Conservation (phyloP, 2,113 vertebrate genomes). For the Daboia siamensis region DNA sequence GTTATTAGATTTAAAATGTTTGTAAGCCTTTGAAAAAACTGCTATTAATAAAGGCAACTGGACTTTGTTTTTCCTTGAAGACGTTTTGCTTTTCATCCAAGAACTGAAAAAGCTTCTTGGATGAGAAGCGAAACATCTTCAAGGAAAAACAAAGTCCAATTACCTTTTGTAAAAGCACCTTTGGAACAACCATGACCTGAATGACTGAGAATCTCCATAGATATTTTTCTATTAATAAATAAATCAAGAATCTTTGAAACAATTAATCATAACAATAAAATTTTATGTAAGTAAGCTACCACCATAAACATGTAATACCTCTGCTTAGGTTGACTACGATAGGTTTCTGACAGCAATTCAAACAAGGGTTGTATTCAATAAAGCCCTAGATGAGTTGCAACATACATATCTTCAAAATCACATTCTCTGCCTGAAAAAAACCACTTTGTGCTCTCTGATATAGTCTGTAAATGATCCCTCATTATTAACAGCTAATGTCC, state of each 20-base stretch:
- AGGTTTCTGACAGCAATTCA: neutral
- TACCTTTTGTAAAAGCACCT: neutral
- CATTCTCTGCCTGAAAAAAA: neutral
- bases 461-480: neutral
- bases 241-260: neutral
- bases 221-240: neutral
- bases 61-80: too few species aligned
- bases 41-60: neutral
- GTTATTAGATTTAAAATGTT: neutral
- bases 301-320: neutral
- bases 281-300: neutral
- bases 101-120: too few species aligned
- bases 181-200: neutral
- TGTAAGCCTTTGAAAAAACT: neutral
- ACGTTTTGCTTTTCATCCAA: too few species aligned
- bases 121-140: neutral
- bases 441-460: neutral
- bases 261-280: neutral
- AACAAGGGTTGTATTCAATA: neutral
- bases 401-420: neutral
- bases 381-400: neutral
- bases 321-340: neutral
- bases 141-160: neutral
- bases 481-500: neutral
- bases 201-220: neutral